Percentiles rank a stretch among this genome's conserved stretches.
Conservation (phyloP, 2,797 vertebrate genomes). For the Rhynchonycteris naso region DNA sequence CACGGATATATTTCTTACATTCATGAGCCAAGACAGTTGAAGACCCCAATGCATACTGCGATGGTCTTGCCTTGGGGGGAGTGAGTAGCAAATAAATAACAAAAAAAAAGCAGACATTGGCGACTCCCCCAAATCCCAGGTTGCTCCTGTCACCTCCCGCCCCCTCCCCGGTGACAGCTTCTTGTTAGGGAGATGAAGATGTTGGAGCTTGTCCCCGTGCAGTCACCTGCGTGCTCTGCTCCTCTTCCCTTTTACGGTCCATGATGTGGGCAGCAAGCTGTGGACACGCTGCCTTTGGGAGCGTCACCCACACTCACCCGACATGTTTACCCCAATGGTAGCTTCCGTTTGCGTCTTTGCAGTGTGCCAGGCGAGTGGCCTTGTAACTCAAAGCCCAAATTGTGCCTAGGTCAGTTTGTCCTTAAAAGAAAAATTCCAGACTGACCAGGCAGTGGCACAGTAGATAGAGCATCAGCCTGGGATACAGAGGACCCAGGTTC, state of each 20-base stretch:
- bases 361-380: neutral
- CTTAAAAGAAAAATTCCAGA: neutral
- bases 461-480: no score
- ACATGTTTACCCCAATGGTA: rapidly evolving
- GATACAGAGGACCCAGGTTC: no score
- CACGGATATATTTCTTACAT: rapidly evolving
- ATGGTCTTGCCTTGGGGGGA: neutral
- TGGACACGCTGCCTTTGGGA: neutral
- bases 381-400: neutral
- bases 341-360: neutral
- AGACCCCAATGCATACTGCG: no score
- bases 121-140: neutral
- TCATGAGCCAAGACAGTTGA: neutral
- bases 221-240: neutral
- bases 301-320: rapidly evolving
- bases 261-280: rapidly evolving
- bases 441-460: no score
- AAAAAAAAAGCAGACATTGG: neutral
- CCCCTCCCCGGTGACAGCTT: rapidly evolving
- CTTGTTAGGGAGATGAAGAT: neutral
- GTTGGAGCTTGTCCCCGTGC: rapidly evolving
- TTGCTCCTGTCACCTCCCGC: rapidly evolving
- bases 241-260: neutral
- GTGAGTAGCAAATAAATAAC: neutral
- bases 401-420: neutral